A percentile compares a stretch with the other conserved stretches of the same genome.
These are phyloP conservation scores for Carterocephalus palaemon DNA, from an alignment of 2,888 invertebrate genomes.

Conservation along the genomic window DNA sequence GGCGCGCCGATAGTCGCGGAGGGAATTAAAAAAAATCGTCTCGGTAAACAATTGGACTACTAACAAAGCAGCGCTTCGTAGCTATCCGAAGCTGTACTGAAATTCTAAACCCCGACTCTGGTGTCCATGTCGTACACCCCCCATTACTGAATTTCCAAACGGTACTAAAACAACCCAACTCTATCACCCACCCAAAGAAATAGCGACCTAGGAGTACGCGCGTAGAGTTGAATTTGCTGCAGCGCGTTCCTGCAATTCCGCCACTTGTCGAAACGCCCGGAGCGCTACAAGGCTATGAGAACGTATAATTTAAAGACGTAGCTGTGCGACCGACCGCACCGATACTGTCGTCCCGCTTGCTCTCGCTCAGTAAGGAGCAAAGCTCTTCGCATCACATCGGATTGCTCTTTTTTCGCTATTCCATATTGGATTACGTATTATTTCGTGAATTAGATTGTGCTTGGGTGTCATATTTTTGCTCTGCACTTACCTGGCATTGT, in stretches of 20 bases:
- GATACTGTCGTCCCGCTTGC: constrained; percentile 53
- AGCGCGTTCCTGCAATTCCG: constrained; percentile 31
- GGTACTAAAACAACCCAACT: constrained; percentile 41
- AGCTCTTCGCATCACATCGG: constrained; percentile 58
- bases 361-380: constrained; percentile 43
- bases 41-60: constrained; percentile 71
- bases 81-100: constrained; percentile 79
- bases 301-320: constrained; percentile 79
- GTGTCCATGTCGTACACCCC: constrained; percentile 78
- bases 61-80: constrained; percentile 75
- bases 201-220: rapidly evolving
- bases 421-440: constrained; percentile 74
- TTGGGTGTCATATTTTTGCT: constrained; percentile 69
- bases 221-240: constrained; percentile 38
- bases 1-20: constrained; percentile 36
- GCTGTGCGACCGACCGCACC: constrained; percentile 41
- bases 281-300: constrained; percentile 75
- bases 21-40: constrained; percentile 61
- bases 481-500: constrained; percentile 52
- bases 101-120: constrained; percentile 77
- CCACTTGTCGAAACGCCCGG: constrained; percentile 40
- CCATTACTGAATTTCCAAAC: constrained; percentile 74
- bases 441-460: constrained; percentile 77
- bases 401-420: constrained; percentile 74
- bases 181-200: constrained; percentile 12